Base-by-base conservation (phyloP, 2,113 vertebrate species). In the Chamaetylas fuelleborni region DNA sequence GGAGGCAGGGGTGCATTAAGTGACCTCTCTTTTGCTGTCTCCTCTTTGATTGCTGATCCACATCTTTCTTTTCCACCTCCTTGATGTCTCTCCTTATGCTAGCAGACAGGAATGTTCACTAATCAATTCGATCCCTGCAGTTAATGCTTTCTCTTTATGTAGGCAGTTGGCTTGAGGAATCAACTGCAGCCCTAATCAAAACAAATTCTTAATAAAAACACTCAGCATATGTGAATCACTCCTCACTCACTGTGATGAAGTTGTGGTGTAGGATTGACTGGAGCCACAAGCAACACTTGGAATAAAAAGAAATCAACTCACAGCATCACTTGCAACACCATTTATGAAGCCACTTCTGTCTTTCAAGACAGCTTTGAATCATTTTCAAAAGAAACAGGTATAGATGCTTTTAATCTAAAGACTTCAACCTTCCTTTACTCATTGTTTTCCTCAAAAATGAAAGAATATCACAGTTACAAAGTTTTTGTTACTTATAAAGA, bases 151-250 rank as follows among this genome's bases (percentile, higher is more conserved):
- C 51, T 45, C 70, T 89, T 81, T 15, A 50, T 45, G 67, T 9
- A 73, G 82, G 61, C 71, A 48, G 40, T 92, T 81, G 84, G 66
- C 84, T 87, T 33, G 65, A 72, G 62, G 84, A 97, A 84, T 89
- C 57, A 33, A 42, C 76, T 91, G 53, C 84, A 89, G 61, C 28
- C 38, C 66, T 57, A 91, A 85, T 84, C 86, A 93, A 92, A 96
- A 95, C 53, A 91, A 87, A 76, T 76, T 65, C 64, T 47, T 92
- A 89, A 81, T 67, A 95, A 88, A 95, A 88, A 24, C 89, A 57
- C 65, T 78, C 65, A 84, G 5, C 80, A 65, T 74, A 71, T 38
- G 57, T 40, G 81, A 92, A 71, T 93, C 80, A 43, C 65, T 91
- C 67, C 45, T 83, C 69, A 33, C 42, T 93, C n/a, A 7, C 66